Conservation (phyloP, 2,113 vertebrate genomes). For the Laterallus jamaicensis region DNA sequence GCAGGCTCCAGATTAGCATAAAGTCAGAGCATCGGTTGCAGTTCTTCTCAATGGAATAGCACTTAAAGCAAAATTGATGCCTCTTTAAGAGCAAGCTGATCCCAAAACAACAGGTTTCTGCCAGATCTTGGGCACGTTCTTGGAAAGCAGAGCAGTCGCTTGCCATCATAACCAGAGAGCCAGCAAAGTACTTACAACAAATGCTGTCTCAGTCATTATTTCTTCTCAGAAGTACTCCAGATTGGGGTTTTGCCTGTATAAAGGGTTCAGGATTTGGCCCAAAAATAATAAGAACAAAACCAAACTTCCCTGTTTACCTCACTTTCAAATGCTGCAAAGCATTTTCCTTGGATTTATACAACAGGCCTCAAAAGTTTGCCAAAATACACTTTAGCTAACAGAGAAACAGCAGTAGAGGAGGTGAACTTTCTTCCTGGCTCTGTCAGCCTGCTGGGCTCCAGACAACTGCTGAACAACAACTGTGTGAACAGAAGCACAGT, state of each 20-base stretch:
- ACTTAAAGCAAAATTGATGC: conserved; percentile 47
- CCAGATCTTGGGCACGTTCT: neutral
- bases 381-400: neutral
- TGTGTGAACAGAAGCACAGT: neutral
- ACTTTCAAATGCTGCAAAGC: neutral
- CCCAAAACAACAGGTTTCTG: neutral
- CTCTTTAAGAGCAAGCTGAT: conserved; percentile 2
- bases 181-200: neutral
- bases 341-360: neutral
- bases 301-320: neutral
- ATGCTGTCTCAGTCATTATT: neutral
- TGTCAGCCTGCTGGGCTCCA: neutral
- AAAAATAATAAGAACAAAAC: neutral
- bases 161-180: neutral
- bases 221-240: neutral
- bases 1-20: conserved; percentile 21
- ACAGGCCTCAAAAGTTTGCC: neutral
- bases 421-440: neutral
- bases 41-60: conserved; percentile 53
- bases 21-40: conserved; percentile 22
- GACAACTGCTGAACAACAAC: neutral
- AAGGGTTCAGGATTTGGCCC: neutral
- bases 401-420: neutral
- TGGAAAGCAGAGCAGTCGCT: neutral
- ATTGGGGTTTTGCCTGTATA: accelerated